Evolutionary conservation across 1,140 invertebrate genomes (phyloP), one percentile per base, ranked within the genome.

Genomic region (Drosophila ananassae): DNA sequence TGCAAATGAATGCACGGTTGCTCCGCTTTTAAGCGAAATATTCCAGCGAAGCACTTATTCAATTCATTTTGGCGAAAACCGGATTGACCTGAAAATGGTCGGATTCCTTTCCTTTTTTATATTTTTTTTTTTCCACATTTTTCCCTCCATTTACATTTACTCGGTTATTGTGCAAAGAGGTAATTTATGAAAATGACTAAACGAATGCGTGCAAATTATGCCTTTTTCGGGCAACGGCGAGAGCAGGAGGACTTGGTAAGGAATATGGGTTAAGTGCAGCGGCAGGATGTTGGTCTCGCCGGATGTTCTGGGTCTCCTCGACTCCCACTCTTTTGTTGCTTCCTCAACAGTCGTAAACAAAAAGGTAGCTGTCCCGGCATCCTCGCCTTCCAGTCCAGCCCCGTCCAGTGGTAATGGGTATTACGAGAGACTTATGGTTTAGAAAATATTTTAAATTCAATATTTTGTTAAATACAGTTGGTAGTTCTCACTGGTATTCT

Each of bases 141-240:
- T 44, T 24, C 28, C 39, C n/a, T 48, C 21, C 21, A 13, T 46
- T 44, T 8, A 12, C 22, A 17, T 3, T 25, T 10, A 44, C 46
- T 51, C 57, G 50, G 32, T 59, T 63, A 22, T 48, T 77, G 66
- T 67, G 28, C 30, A 22, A 47, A 74, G 72, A 74, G 78, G 71
- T 87, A 87, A 87, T 87, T 87, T 79, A 85, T 85, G 82, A 85
- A 87, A 85, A 78, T 87, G 79, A 82, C 82, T 81, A 85, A 85
- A 82, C 82, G 82, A 85, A 85, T 85, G 81, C 82, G 82, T 85
- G 82, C 82, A 85, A 87, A 85, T 85, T 66, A 77, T 81, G 82
- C 68, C 54, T 73, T 81, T 72, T 37, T 75, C 72, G 73, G 73
- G 72, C 59, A 53, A 44, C 10, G 34, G 41, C 41, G 28, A 44